These are phyloP conservation scores for Candidula unifasciata DNA, from an alignment of 2,888 invertebrate species.

Conservation along the genomic window DNA sequence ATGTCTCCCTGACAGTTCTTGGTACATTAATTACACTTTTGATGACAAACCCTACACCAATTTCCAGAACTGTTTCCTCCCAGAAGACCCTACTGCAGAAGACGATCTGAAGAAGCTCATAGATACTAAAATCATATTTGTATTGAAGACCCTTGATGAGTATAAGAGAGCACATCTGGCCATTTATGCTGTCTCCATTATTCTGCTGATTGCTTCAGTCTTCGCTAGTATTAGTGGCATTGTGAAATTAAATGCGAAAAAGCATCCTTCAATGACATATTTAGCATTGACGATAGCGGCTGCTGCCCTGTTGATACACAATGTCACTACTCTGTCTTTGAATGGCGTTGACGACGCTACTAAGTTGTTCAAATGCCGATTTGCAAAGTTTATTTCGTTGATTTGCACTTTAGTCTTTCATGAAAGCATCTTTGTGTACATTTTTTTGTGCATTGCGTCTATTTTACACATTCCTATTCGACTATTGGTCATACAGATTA, in stretches of 20 bases:
- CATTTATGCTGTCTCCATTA: conserved; percentile 10
- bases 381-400: conserved; percentile 21
- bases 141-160: conserved; percentile 38
- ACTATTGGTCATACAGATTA: neutral
- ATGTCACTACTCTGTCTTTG: conserved; percentile 9
- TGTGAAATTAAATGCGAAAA: neutral
- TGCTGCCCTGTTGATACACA: conserved; percentile 9
- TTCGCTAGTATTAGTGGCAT: neutral
- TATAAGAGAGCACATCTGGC: neutral
- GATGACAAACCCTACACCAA: conserved; percentile 45
- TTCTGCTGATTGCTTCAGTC: conserved; percentile 1
- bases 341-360: conserved; percentile 29
- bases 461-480: conserved; percentile 6
- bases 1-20: conserved; percentile 23
- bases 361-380: conserved; percentile 16
- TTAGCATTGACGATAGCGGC: neutral
- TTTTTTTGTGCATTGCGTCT: conserved; percentile 13
- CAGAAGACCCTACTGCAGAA: neutral
- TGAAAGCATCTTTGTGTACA: conserved; percentile 35
- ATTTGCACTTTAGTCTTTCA: conserved; percentile 27
- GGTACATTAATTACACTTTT: conserved; percentile 39
- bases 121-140: conserved; percentile 17
- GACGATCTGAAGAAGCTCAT: conserved; percentile 41
- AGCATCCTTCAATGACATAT: neutral
- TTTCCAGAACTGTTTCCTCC: conserved; percentile 35